phyloP scores from a whole-genome alignment of 1,140 invertebrate genomes.

The honey bee (Apis mellifera) region Amel_HAv3.1 CM009941.2:2081001-2081500 shows the following conservation, averaged over 20 bases:
- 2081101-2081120: too few relatives aligned
- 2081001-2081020: too few relatives aligned
- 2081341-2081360: neutral
- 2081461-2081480: neutral
- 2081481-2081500: constrained; percentile 55
- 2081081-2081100: too few relatives aligned
- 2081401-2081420: neutral
- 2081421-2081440: too few relatives aligned
- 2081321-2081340: neutral
- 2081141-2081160: too few relatives aligned
- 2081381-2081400: constrained; percentile 20
- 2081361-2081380: neutral
- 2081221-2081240: too few relatives aligned
- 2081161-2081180: neutral
- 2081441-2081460: neutral
- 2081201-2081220: neutral
- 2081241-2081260: neutral
- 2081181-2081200: neutral
- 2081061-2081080: too few relatives aligned
- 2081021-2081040: too few relatives aligned
- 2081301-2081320: constrained; percentile 39
- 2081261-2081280: neutral
- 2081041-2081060: too few relatives aligned
- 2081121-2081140: too few relatives aligned
- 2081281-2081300: constrained; percentile 23